Conservation (phyloP, 2,113 vertebrate species). For the Papio anubis region DNA sequence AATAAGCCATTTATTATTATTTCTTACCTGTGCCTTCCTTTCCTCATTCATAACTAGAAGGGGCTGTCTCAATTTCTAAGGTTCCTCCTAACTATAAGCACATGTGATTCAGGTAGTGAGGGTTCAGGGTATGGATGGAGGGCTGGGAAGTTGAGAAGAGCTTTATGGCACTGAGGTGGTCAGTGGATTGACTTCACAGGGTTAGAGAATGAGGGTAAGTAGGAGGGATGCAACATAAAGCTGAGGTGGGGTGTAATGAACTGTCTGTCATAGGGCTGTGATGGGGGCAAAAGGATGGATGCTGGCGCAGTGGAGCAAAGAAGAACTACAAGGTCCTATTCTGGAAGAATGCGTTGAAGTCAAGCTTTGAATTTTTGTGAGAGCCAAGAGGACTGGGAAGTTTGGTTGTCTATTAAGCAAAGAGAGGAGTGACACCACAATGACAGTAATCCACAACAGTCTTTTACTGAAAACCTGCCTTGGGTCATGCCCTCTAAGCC, state of each 20-base stretch:
- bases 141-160: neutral
- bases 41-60: conserved; percentile 37
- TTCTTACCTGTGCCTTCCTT: conserved; percentile 1
- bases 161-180: neutral
- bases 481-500: neutral
- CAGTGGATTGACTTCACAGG: neutral
- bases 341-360: neutral
- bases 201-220: neutral
- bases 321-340: neutral
- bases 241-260: neutral
- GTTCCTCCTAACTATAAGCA: conserved; percentile 30
- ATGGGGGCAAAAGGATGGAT: neutral
- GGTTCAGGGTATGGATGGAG: neutral
- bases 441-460: conserved; percentile 3
- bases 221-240: neutral
- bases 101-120: neutral
- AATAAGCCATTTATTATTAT: conserved; percentile 25
- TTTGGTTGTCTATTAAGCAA: neutral
- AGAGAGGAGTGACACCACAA: neutral
- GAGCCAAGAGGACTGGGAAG: neutral
- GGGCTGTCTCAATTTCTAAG: conserved; percentile 5
- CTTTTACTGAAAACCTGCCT: neutral
- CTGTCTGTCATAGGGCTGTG: neutral
- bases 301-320: neutral
- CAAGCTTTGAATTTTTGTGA: conserved; percentile 2